Evolutionary conservation across 2,113 vertebrate species (phyloP).

Genomic region (Oryzias celebensis): DNA sequence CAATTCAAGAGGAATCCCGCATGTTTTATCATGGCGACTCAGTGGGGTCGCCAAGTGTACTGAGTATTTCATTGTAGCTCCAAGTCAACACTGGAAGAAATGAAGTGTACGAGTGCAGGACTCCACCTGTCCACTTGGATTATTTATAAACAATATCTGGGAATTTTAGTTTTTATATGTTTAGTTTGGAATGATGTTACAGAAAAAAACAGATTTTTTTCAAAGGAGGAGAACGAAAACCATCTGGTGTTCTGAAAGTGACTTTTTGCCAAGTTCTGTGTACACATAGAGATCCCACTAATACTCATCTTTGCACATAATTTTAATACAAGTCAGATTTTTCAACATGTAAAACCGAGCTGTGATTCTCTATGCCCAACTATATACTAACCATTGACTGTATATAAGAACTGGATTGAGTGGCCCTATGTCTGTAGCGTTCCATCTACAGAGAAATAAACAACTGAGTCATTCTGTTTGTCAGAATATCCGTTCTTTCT

Average conservation of each 20-base stretch:
- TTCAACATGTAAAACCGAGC: slow-evolving; percentile 31
- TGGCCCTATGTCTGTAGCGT: too few relatives aligned
- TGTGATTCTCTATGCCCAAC: slow-evolving; percentile 45
- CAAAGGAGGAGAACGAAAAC: slow-evolving; percentile 34
- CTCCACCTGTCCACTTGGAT: slow-evolving; percentile 13
- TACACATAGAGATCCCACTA: slow-evolving; percentile 2
- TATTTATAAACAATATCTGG: slow-evolving; percentile 18
- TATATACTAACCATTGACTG: slow-evolving; percentile 10
- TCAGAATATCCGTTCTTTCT: too few relatives aligned
- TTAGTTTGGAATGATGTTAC: slow-evolving; percentile 53
- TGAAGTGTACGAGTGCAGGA: slow-evolving; percentile 32
- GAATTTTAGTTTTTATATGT: slow-evolving; percentile 34
- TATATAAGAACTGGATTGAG: too few relatives aligned
- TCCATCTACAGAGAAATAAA: too few relatives aligned
- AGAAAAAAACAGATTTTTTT: slow-evolving; percentile 40
- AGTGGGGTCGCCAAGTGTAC: slow-evolving; percentile 15
- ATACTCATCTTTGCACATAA: slow-evolving; percentile 11
- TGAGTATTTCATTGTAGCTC: slow-evolving; percentile 43
- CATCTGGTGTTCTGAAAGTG: slow-evolving; percentile 40
- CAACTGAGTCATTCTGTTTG: too few relatives aligned
- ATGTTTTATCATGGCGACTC: slow-evolving; percentile 11
- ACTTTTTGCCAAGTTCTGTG: slow-evolving; percentile 52
- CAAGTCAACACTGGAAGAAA: slow-evolving; percentile 50
- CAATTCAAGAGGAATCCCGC: slow-evolving; percentile 33
- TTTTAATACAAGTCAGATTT: slow-evolving; percentile 31